Evolutionary conservation across 2,113 vertebrate species (phyloP), one percentile per base, ranked within the genome.

Genomic region (Hyla sarda): DNA sequence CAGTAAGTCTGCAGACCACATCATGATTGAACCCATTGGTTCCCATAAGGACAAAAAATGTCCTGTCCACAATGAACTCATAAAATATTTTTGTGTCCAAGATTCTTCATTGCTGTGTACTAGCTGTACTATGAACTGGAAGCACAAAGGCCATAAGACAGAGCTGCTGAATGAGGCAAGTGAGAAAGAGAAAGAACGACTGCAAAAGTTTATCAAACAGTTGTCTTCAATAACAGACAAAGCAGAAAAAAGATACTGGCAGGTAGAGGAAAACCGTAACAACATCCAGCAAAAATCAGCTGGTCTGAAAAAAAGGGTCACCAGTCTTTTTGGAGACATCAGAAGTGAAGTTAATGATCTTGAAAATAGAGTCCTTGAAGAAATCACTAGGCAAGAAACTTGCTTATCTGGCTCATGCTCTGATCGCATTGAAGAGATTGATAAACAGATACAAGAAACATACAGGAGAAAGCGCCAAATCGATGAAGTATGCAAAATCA

Each of bases 111-210:
- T 93, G 69, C 92, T 96, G 60, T 96, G 95, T 87, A 95, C 92
- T 0, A 91, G 94, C 76, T 96, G 95, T 65, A 93, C 93, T 0
- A 88, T 94, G 34, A 93, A 95, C 0, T 93, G 94, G 21, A 90
- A 88, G 0, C 95, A 96, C 90, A 92, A 90, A 1, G 77, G 89
- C 45, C 94, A 96, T 23, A 16, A 23, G 10, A 14, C 52, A 32
- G 77, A 74, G 5, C 54, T 62, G 28, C 54, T 76, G 0, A 48
- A 12, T 32, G 82, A 76, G 9, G 82, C 82, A 50, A 45, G 54
- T 32, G 37, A 48, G n/a, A 84, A 84, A 32, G 25, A 50, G 41
- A 84, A 75, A 52, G 14, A 3, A 14, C 1, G 17, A 25, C 56
- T 76, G 23, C 17, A 0, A 13, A 54, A 76, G 45, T 76, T 76